phyloP scores from a whole-genome alignment of 2,797 vertebrate species.

The Simalia tracyae region DNA sequence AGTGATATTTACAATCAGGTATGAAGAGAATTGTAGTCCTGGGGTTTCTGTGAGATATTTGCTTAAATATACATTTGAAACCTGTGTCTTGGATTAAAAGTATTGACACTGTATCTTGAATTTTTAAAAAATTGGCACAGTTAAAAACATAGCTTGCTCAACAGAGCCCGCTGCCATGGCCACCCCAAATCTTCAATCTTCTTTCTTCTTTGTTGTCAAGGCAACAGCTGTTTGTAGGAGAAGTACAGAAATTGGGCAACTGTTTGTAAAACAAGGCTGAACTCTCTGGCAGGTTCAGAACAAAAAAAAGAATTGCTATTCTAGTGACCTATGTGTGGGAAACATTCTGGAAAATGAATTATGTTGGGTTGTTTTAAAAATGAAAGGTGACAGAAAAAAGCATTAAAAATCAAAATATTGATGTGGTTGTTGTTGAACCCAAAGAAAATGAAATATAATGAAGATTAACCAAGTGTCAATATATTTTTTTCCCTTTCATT shows the following conservation, averaged over 20 bases:
- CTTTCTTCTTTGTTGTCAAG: neutral
- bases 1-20: neutral
- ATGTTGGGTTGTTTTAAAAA: neutral
- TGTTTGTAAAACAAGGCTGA: neutral
- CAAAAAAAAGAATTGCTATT: neutral
- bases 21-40: neutral
- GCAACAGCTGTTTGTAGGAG: conserved; percentile 4
- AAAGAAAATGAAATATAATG: neutral
- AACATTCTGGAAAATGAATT: neutral
- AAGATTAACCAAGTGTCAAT: neutral
- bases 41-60: neutral
- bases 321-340: neutral
- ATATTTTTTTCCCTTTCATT: neutral
- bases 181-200: neutral
- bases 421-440: neutral
- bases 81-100: neutral
- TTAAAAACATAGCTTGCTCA: neutral
- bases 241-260: neutral
- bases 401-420: neutral
- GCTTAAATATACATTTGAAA: neutral
- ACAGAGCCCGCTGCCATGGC: neutral
- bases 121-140: neutral
- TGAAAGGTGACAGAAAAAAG: neutral
- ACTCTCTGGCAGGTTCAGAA: neutral
- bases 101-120: neutral